These are phyloP conservation scores for Cotesia congregata DNA, from an alignment of 2,888 invertebrate species.

Conservation along the genomic window DNA sequence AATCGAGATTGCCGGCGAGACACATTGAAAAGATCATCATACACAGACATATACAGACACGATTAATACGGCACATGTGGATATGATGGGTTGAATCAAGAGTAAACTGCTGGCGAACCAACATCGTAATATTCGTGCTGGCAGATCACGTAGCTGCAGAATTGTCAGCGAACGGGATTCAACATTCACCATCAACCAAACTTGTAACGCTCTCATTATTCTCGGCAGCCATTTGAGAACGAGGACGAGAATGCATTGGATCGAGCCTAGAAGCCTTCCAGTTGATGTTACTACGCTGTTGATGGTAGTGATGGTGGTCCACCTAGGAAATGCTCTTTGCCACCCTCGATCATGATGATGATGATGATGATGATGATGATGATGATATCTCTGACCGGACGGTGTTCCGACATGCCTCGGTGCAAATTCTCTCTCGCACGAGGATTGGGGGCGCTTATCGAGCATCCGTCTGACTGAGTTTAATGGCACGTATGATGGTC, in stretches of 20 bases:
- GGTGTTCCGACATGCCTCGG: conserved; percentile 48
- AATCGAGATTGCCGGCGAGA: conserved; percentile 61
- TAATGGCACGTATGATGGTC: conserved; percentile 54
- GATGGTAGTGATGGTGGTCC: neutral
- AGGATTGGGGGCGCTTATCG: conserved; percentile 47
- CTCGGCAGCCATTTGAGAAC: conserved; percentile 20
- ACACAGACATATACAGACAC: neutral
- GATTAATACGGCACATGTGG: neutral
- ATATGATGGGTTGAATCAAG: conserved; percentile 3
- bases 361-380: conserved; percentile 1
- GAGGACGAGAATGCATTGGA: neutral
- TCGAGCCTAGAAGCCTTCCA: neutral
- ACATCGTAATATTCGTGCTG: neutral
- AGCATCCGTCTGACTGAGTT: conserved; percentile 51
- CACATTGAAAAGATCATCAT: conserved; percentile 55
- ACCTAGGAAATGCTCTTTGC: conserved; percentile 50
- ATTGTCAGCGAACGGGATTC: conserved; percentile 4
- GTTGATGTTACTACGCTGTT: conserved; percentile 1
- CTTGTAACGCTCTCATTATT: conserved; percentile 44
- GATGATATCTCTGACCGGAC: conserved; percentile 51
- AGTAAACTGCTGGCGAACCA: neutral
- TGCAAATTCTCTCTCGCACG: conserved; percentile 48
- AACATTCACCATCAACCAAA: conserved; percentile 37
- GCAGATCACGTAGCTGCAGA: neutral
- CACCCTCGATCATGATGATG: conserved; percentile 44